A percentile compares a stretch with the other conserved stretches of the same genome.
Conservation (phyloP, 2,797 vertebrate species). For the Phrynocephalus forsythii region DNA sequence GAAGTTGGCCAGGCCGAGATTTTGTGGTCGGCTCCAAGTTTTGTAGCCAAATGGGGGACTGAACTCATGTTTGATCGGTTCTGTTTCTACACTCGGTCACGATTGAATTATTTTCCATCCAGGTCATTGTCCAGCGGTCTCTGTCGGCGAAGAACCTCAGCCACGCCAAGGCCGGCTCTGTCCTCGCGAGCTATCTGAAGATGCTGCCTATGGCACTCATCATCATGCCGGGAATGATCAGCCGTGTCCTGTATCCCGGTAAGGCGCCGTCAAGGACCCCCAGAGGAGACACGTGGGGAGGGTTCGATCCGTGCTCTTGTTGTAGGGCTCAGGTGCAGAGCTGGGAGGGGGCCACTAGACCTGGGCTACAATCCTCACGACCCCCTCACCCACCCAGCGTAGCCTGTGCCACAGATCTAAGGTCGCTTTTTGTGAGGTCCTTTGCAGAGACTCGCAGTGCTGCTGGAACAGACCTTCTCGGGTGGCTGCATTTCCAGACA, state of each 20-base stretch:
- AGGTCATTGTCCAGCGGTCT: constrained; percentile 93
- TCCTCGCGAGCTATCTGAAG: constrained; percentile 92
- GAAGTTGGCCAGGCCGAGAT: too few species aligned
- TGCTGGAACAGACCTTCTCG: too few species aligned
- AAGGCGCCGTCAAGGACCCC: constrained; percentile 4
- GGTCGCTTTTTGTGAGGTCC: too few species aligned
- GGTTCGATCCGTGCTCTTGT: neutral
- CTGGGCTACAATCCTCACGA: neutral
- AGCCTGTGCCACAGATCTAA: too few species aligned
- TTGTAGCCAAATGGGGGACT: too few species aligned
- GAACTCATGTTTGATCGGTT: too few species aligned
- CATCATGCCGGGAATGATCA: constrained; percentile 94
- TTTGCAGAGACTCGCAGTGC: too few species aligned
- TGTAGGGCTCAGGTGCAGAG: neutral
- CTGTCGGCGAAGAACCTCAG: constrained; percentile 91
- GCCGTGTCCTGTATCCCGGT: constrained; percentile 93
- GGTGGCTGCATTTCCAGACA: too few species aligned
- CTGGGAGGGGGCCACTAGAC: too few species aligned
- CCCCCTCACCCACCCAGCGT: neutral
- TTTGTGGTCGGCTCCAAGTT: too few species aligned
- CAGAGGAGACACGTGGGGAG: accelerated
- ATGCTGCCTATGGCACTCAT: constrained; percentile 92
- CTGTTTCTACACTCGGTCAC: too few species aligned
- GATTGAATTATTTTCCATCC: neutral
- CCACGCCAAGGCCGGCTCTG: constrained; percentile 90